These are phyloP conservation scores for Sminthopsis crassicaudata DNA, from an alignment of 2,113 vertebrate species.

Conservation along the genomic window DNA sequence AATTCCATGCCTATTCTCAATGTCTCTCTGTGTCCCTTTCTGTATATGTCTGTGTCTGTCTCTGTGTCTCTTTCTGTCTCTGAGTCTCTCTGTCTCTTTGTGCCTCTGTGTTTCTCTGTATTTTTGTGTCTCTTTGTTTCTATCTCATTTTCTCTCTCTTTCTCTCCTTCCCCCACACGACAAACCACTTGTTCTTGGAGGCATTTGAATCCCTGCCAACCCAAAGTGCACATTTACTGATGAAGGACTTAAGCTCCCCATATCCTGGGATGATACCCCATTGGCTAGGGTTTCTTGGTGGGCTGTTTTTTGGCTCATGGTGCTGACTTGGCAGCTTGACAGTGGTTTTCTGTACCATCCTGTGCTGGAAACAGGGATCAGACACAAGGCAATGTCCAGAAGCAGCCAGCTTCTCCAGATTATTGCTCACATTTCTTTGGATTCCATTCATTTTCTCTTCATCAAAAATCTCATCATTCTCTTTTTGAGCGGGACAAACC, in stretches of 20 bases:
- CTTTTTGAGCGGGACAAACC: constrained; percentile 83
- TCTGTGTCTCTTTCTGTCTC: too few species aligned
- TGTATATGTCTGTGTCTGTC: too few species aligned
- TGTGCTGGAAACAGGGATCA: constrained; percentile 23
- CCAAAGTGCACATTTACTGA: neutral
- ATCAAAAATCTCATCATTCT: constrained; percentile 79
- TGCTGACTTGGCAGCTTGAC: constrained; percentile 7
- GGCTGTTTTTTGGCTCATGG: constrained; percentile 41
- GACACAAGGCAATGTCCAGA: constrained; percentile 71
- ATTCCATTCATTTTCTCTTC: constrained; percentile 82
- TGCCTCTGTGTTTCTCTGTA: too few species aligned
- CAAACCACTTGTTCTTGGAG: constrained; percentile 43
- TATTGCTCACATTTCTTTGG: constrained; percentile 76
- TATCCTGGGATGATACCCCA: neutral
- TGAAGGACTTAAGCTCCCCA: neutral
- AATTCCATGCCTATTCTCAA: neutral
- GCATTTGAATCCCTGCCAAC: neutral
- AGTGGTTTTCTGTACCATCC: constrained; percentile 36
- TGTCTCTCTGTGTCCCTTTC: too few species aligned
- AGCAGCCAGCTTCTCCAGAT: constrained; percentile 39
- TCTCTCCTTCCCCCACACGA: neutral
- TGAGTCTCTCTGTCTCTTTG: too few species aligned
- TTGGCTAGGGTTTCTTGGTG: constrained; percentile 21
- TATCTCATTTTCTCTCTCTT: too few species aligned
- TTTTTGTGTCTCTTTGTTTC: too few species aligned